phyloP scores from a whole-genome alignment of 2,888 invertebrate species.

The Synanthedon tipuliformis region DNA sequence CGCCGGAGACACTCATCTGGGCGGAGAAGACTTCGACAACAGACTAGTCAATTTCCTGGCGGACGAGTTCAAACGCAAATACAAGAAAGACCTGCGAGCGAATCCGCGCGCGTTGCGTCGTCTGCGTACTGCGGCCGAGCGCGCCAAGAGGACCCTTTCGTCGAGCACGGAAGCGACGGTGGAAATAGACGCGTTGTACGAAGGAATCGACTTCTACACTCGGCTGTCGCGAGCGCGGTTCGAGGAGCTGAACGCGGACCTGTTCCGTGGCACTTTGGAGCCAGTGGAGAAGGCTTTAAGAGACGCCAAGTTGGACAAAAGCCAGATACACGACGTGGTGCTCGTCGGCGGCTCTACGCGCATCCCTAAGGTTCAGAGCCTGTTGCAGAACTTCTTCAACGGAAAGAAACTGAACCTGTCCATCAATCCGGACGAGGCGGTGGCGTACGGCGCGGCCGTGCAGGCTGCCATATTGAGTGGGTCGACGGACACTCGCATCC shows the following conservation, averaged over 20 bases:
- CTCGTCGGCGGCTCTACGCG: slow-evolving; percentile 79
- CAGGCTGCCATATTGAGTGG: slow-evolving; percentile 73
- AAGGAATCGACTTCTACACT: slow-evolving; percentile 72
- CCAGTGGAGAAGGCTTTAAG: slow-evolving; percentile 77
- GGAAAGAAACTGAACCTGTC: slow-evolving; percentile 73
- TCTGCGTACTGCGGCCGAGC: slow-evolving; percentile 74
- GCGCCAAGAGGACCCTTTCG: slow-evolving; percentile 75
- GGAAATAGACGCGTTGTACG: slow-evolving; percentile 74
- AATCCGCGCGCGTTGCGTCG: slow-evolving; percentile 75
- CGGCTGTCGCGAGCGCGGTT: slow-evolving; percentile 74
- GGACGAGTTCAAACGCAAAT: slow-evolving; percentile 74
- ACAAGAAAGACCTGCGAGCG: slow-evolving; percentile 68
- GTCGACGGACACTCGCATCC: slow-evolving; percentile 75
- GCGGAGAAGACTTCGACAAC: slow-evolving; percentile 73
- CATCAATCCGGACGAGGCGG: slow-evolving; percentile 78
- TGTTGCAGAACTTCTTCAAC: slow-evolving; percentile 75
- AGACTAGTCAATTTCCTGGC: slow-evolving; percentile 68
- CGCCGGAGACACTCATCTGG: slow-evolving; percentile 80
- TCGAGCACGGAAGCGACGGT: slow-evolving; percentile 75
- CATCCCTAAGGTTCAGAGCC: slow-evolving; percentile 76
- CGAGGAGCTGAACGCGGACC: slow-evolving; percentile 74
- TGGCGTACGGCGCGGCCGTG: slow-evolving; percentile 75
- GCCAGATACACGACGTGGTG: slow-evolving; percentile 75
- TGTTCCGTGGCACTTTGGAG: slow-evolving; percentile 73
- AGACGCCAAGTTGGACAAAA: slow-evolving; percentile 78